A percentile compares a stretch with the other conserved stretches of the same genome.
Conservation (phyloP, 2,113 vertebrate species). For the Pteruthius melanotis region DNA sequence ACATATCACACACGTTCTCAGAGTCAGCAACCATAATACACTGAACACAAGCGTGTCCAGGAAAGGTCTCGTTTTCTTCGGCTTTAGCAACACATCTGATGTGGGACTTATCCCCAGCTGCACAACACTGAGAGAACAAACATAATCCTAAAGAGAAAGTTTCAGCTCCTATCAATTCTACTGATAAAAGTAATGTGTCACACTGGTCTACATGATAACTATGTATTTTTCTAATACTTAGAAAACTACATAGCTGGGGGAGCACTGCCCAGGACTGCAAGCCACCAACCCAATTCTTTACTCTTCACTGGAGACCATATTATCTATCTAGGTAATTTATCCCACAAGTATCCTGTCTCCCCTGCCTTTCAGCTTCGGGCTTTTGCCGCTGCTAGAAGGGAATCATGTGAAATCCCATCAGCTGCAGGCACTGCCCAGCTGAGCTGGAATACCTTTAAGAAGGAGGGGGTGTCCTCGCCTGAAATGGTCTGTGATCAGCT, state of each 20-base stretch:
- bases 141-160: neutral
- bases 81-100: neutral
- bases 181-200: neutral
- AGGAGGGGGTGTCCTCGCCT: conserved; percentile 59
- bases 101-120: neutral
- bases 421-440: neutral
- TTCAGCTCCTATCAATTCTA: neutral
- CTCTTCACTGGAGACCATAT: neutral
- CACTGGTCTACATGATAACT: neutral
- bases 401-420: neutral
- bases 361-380: neutral
- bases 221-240: neutral
- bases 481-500: conserved; percentile 78
- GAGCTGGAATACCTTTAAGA: conserved; percentile 74
- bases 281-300: neutral
- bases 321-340: neutral
- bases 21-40: neutral
- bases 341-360: neutral
- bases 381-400: neutral
- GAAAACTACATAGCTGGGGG: neutral
- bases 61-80: neutral
- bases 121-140: neutral
- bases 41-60: neutral
- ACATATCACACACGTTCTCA: fast-evolving
- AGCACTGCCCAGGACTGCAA: neutral